These are phyloP conservation scores for Lophura nycthemera DNA, from an alignment of 2,113 vertebrate genomes.

Conservation along the genomic window DNA sequence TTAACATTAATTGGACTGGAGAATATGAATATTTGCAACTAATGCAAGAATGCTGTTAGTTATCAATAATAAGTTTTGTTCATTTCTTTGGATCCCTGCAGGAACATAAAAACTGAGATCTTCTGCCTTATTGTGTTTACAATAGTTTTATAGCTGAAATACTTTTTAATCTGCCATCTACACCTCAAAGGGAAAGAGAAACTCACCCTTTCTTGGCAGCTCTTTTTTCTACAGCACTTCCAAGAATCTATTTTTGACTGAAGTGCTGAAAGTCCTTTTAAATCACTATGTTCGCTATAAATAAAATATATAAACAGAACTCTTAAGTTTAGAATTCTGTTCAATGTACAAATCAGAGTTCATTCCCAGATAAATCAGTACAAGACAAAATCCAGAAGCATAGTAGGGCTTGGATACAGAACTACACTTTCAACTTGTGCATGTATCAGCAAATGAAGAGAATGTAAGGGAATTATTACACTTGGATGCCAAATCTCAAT, in stretches of 20 bases:
- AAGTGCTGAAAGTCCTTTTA: not conserved
- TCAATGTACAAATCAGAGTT: not conserved
- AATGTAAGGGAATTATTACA: not conserved
- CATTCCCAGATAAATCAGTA: not conserved
- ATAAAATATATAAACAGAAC: not conserved
- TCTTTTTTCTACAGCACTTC: not conserved
- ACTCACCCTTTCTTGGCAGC: not conserved
- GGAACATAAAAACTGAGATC: not conserved
- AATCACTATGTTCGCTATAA: not conserved
- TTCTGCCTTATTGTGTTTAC: not conserved
- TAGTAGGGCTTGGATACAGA: not conserved
- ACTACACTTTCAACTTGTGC: fast-evolving
- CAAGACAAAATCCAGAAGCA: not conserved
- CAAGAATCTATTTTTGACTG: not conserved
- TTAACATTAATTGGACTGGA: not conserved
- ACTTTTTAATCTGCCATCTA: not conserved
- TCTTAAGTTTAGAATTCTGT: not conserved
- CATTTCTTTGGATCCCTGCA: not conserved
- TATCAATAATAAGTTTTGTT: not conserved
- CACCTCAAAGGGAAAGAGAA: not conserved
- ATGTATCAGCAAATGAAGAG: fast-evolving
- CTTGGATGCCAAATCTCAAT: not conserved
- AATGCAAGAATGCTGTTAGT: not conserved
- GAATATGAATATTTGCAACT: not conserved
- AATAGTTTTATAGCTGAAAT: not conserved